Evolutionary conservation across 30 jellyfish, hydroid and myxozoan species (phyloP).

Genomic region (Chrysaora quinquecirrha): DNA sequence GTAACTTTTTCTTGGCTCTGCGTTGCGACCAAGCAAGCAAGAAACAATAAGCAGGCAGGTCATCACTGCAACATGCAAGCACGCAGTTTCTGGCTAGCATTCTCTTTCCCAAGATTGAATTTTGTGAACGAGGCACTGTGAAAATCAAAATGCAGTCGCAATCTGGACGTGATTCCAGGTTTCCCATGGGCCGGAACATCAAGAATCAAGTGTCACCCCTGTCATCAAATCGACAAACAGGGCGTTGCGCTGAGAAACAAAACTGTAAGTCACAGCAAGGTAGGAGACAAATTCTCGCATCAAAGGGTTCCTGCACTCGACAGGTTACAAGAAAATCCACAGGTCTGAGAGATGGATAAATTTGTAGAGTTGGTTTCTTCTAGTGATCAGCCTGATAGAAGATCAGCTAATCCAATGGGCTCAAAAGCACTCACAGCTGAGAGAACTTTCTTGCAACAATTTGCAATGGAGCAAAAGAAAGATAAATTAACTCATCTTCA

Average conservation of each 20-base stretch:
- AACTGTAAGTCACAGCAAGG: slow-evolving; percentile 65
- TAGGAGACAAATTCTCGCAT: slow-evolving; percentile 25
- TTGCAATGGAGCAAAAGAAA: neutral
- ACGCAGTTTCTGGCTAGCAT: too few relatives aligned
- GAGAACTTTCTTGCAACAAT: slow-evolving; percentile 25
- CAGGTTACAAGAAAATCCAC: slow-evolving; percentile 34
- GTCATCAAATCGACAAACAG: slow-evolving; percentile 20
- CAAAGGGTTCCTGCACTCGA: slow-evolving; percentile 66
- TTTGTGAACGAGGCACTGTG: too few relatives aligned
- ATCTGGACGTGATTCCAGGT: too few relatives aligned
- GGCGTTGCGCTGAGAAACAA: neutral
- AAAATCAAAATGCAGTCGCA: too few relatives aligned
- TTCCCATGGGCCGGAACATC: too few relatives aligned
- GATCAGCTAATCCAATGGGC: neutral
- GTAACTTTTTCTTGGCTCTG: too few relatives aligned
- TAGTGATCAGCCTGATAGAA: neutral
- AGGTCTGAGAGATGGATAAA: slow-evolving; percentile 47
- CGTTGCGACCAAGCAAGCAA: too few relatives aligned
- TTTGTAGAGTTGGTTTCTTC: slow-evolving; percentile 47
- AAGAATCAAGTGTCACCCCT: too few relatives aligned
- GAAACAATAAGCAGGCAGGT: too few relatives aligned
- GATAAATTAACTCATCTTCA: neutral
- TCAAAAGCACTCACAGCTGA: neutral
- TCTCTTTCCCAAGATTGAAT: too few relatives aligned
- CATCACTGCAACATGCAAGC: too few relatives aligned